Evolutionary conservation across 2,888 invertebrate genomes (phyloP).

Genomic region (Crematogaster levior): DNA sequence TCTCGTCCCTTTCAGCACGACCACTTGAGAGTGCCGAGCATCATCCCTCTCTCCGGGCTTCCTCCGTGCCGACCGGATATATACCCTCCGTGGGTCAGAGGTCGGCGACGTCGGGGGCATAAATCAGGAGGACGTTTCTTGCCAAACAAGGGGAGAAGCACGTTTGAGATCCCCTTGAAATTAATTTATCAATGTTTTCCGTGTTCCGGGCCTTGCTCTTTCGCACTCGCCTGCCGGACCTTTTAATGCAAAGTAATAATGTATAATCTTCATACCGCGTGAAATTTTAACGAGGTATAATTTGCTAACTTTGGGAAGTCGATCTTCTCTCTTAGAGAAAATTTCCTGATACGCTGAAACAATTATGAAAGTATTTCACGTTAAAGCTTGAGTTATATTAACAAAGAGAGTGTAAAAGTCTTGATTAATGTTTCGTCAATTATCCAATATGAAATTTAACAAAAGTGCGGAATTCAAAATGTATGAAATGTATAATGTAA

Average conservation of each 20-base stretch:
- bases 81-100: constrained; percentile 73
- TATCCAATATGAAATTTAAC: not conserved
- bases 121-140: constrained; percentile 74
- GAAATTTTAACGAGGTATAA: constrained; percentile 37
- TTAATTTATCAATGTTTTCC: constrained; percentile 75
- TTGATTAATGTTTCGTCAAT: not conserved
- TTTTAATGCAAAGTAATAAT: constrained; percentile 9
- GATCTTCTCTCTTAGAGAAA: not conserved
- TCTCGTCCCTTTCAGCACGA: constrained; percentile 60
- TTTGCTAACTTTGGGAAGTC: constrained; percentile 11
- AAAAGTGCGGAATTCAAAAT: too few relatives aligned
- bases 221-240: constrained; percentile 17
- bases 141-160: constrained; percentile 70
- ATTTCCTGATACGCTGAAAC: not conserved
- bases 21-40: constrained; percentile 35
- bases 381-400: not conserved
- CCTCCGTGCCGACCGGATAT: constrained; percentile 57
- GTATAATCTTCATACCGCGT: constrained; percentile 2
- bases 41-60: constrained; percentile 51
- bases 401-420: not conserved
- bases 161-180: constrained; percentile 67
- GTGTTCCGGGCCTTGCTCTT: constrained; percentile 16
- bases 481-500: not conserved
- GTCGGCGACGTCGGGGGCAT: constrained; percentile 71
- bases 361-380: not conserved